Evolutionary conservation across 2,888 invertebrate genomes (phyloP), one percentile per base, ranked within the genome.

Genomic region (Atrina japonica): DNA sequence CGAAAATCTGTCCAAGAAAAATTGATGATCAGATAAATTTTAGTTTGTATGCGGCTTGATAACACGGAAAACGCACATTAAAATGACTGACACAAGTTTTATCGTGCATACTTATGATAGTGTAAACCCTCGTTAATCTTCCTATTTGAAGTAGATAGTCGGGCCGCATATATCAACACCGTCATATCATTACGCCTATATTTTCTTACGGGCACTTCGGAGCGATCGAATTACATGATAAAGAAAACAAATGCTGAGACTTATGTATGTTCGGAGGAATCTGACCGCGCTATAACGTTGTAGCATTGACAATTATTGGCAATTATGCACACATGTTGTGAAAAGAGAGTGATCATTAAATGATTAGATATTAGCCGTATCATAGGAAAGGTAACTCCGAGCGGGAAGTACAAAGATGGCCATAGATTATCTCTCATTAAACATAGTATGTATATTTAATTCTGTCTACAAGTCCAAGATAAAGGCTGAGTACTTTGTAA

Each of bases 281-380:
- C 56, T 27, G 35, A 41, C 25, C 52, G 50, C 52, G 41, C 41
- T 64, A 43, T 52, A 52, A 66, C 58, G 30, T 49, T 58, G 66
- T 49, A 58, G 30, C 58, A 66, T 27, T 66, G 66, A 66, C 66
- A 66, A 66, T 66, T 58, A 66, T 66, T 58, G 58, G 58, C 66
- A 66, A 66, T 66, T 66, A 66, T 35, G 45, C 29, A 66, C 58
- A 64, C 66, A 66, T 66, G 66, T 41, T 40, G 58, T 27, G 27
- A 40, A 40, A 30, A 29, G 30, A 58, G 30, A 35, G 40, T 60
- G 66, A 66, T 66, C 66, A 58, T 66, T 66, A 66, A 56, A 58
- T 58, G 66, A 66, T 66, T 66, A 58, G 30, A 49, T 21, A 29
- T n/a, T 27, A 14, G 56, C 21, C 23, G 23, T 56, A 56, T 56